Evolutionary conservation across 2,113 vertebrate genomes (phyloP).

Genomic region (Chionodraco myersi): DNA sequence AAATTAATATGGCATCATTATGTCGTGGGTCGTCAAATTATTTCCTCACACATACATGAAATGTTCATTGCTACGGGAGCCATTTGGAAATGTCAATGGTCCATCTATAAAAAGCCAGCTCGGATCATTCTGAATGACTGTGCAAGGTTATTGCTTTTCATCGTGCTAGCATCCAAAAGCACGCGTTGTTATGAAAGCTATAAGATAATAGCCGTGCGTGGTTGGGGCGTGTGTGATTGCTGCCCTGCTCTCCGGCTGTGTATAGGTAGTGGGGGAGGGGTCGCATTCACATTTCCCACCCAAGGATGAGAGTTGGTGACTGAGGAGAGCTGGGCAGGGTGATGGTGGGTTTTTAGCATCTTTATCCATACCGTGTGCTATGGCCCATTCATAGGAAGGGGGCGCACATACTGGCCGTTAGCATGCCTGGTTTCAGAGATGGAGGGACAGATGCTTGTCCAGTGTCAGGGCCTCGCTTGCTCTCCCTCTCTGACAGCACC

Average conservation of each 20-base stretch:
- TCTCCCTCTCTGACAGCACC: constrained; percentile 72
- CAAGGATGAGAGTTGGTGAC: constrained; percentile 69
- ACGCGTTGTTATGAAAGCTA: constrained; percentile 36
- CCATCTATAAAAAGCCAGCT: constrained; percentile 33
- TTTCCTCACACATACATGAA: constrained; percentile 53
- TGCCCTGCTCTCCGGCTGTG: constrained; percentile 57
- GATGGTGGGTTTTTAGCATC: constrained; percentile 26
- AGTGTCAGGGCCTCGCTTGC: constrained; percentile 68
- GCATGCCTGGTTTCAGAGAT: constrained; percentile 49
- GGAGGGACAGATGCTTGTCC: constrained; percentile 77
- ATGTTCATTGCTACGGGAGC: constrained; percentile 43
- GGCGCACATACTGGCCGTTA: constrained; percentile 25
- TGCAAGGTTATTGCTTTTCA: constrained; percentile 50
- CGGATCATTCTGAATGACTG: constrained; percentile 42
- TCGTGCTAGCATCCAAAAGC: constrained; percentile 37
- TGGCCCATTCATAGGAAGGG: constrained; percentile 12
- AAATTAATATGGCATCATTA: constrained; percentile 24
- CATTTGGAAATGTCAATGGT: constrained; percentile 58
- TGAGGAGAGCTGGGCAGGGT: constrained; percentile 39
- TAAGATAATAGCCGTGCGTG: constrained; percentile 30
- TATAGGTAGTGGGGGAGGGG: constrained; percentile 73
- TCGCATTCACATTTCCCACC: constrained; percentile 62
- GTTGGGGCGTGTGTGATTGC: constrained; percentile 57
- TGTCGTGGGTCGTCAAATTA: constrained; percentile 37
- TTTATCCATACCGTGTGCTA: constrained; percentile 26